Conservation (phyloP, 2,888 invertebrate species). For the Phasia obesa region DNA sequence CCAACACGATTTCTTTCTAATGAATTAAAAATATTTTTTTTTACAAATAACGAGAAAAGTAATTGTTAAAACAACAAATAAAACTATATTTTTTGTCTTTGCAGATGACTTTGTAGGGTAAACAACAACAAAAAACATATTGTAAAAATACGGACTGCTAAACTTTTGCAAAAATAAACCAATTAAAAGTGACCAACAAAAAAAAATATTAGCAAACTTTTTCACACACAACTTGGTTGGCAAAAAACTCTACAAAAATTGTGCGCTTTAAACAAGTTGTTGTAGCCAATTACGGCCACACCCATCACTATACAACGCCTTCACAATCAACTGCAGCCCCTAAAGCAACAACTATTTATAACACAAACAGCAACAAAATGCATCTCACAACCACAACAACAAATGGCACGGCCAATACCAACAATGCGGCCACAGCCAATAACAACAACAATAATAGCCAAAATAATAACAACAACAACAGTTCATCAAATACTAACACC, state of each 20-base stretch:
- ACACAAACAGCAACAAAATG: slow-evolving; percentile 74
- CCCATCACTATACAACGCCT: slow-evolving; percentile 57
- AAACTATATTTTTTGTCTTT: slow-evolving; percentile 28
- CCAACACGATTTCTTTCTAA: slow-evolving; percentile 63
- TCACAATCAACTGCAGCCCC: neutral
- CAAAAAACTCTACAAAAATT: slow-evolving; percentile 71
- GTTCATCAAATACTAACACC: slow-evolving; percentile 73
- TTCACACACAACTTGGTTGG: slow-evolving; percentile 27
- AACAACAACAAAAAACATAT: neutral
- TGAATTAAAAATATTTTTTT: neutral
- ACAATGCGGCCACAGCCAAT: slow-evolving; percentile 73
- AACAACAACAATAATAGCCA: slow-evolving; percentile 75
- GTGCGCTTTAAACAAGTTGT: slow-evolving; percentile 74
- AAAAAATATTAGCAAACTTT: slow-evolving; percentile 8
- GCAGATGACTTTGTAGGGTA: slow-evolving; percentile 50
- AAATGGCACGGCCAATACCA: slow-evolving; percentile 74
- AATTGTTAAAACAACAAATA: neutral
- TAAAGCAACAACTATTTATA: neutral
- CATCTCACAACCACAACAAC: slow-evolving; percentile 79
- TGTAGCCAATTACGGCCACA: slow-evolving; percentile 73
- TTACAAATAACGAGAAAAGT: neutral
- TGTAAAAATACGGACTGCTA: neutral
- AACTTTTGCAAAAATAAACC: neutral
- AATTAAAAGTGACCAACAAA: neutral
- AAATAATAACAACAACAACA: slow-evolving; percentile 83